phyloP scores from a whole-genome alignment of 2,797 vertebrate genomes.

The Microctenopoma steveboyesi region DNA sequence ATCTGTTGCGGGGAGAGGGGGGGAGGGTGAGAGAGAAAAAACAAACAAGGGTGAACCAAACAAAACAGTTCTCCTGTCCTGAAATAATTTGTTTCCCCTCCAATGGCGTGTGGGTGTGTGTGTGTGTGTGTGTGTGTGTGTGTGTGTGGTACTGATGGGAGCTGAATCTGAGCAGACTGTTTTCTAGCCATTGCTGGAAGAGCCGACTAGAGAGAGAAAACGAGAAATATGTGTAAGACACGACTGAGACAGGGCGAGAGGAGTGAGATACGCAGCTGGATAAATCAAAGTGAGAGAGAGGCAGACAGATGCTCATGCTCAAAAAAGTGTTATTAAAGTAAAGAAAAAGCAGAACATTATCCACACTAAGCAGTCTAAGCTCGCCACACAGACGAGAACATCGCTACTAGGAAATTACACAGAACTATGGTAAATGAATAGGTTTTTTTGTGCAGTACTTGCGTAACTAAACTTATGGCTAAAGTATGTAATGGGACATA shows the following conservation, averaged over 20 bases:
- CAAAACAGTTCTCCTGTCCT: constrained; percentile 71
- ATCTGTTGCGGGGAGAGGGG: constrained; percentile 68
- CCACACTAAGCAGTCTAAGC: not conserved
- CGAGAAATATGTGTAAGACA: constrained; percentile 44
- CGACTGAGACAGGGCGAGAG: constrained; percentile 4
- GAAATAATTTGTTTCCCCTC: constrained; percentile 72
- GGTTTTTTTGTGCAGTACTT: not conserved
- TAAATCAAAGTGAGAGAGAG: not conserved
- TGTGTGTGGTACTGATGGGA: constrained; percentile 59
- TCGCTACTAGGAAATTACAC: not conserved
- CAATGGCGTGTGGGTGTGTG: constrained; percentile 37
- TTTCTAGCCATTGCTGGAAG: constrained; percentile 36
- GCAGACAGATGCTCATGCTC: constrained; percentile 1
- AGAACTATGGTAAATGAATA: not conserved
- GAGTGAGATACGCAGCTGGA: constrained; percentile 8
- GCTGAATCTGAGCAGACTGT: constrained; percentile 61
- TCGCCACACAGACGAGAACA: not conserved
- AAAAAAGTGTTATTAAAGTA: not conserved
- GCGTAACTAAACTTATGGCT: too few species aligned
- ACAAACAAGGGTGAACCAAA: constrained; percentile 72
- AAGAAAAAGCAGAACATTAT: not conserved
- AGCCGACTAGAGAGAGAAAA: constrained; percentile 23
- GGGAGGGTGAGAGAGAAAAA: constrained; percentile 30
- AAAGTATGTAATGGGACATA: not conserved
- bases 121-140: constrained; percentile 22